These are phyloP conservation scores for Thunnus albacares DNA, from an alignment of 2,797 vertebrate species.

Conservation along the genomic window DNA sequence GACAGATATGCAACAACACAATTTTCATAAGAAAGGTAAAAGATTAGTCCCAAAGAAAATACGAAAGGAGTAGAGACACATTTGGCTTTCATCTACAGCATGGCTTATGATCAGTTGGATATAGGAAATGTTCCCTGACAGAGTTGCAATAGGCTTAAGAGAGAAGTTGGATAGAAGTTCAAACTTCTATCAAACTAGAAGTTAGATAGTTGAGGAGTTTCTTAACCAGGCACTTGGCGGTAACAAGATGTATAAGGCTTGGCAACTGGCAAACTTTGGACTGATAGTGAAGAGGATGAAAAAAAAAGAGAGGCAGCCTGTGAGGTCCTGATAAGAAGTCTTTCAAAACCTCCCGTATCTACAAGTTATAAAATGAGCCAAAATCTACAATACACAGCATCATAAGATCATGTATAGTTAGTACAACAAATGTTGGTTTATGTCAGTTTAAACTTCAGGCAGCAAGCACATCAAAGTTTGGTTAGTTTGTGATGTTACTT, in stretches of 20 bases:
- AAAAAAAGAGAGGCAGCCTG: not conserved
- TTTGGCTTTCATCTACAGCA: constrained; percentile 56
- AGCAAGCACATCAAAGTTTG: constrained; percentile 9
- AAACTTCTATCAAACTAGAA: not conserved
- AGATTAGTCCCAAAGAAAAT: constrained; percentile 38
- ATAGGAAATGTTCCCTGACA: constrained; percentile 53
- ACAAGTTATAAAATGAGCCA: not conserved
- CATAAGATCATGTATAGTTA: constrained; percentile 1
- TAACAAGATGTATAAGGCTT: constrained; percentile 61
- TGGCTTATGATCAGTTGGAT: constrained; percentile 50
- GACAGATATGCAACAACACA: constrained; percentile 58
- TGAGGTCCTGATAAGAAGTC: not conserved
- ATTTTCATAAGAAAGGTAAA: constrained; percentile 7
- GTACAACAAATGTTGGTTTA: not conserved
- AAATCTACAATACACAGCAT: constrained; percentile 6
- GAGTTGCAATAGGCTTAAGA: constrained; percentile 17
- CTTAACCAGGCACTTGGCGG: constrained; percentile 80
- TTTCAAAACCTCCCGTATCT: not conserved
- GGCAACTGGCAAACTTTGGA: constrained; percentile 42
- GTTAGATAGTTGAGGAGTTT: constrained; percentile 23
- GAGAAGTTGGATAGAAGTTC: too few species aligned
- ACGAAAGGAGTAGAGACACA: constrained; percentile 25
- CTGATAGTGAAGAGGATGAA: constrained; percentile 14
- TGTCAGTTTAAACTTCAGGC: constrained; percentile 22
- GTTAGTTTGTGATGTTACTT: not conserved